Evolutionary conservation across 1,140 invertebrate genomes (phyloP), one percentile per base, ranked within the genome.

Genomic region (Batillaria attramentaria): DNA sequence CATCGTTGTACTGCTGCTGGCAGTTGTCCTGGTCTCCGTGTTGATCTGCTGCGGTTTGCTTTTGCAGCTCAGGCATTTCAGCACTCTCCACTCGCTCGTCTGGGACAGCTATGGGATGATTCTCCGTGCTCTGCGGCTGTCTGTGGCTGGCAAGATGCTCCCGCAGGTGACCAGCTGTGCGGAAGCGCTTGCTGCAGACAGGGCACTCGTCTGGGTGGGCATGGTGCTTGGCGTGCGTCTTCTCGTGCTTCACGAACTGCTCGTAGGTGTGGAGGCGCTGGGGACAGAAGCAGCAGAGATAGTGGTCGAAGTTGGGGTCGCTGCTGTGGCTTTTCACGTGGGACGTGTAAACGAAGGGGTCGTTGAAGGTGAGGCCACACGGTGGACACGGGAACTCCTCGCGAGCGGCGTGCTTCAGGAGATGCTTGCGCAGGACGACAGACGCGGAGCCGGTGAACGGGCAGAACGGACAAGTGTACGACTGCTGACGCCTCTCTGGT

Each of bases 231-330:
- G 83, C 83, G 75, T 89, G 87, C 16, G 85, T 81, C 68, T 88
- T 84, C 70, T 88, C 86, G 69, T 89, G 87, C 16, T 80, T 62
- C 31, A 87, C 77, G 68, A 87, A 87, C 72, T 84, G 83, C 8
- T 87, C 84, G 65, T 86, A 88, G 3, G 80, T 81, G 20, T 77
- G 60, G 13, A 86, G 77, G 6, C 50, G 60, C 6, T 70, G 70
- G 5, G 84, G 75, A 54, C 87, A 89, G 72, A 87, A 88, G 43
- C 87, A 87, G 72, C 87, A 89, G 8, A 76, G 41, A 69, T 84
- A 88, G 3, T 74, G 73, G 8, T 57, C 66, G 62, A 86, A 86
- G 24, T 79, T 50, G 6, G 69, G 42, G 33, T 87, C 87, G 4
- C 70, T 73, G n/a, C 84, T 81, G 77, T 89, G 87, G 28, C 78